Base-by-base conservation (phyloP, 1,140 invertebrate species). In the Drosophila watanabei region DNA sequence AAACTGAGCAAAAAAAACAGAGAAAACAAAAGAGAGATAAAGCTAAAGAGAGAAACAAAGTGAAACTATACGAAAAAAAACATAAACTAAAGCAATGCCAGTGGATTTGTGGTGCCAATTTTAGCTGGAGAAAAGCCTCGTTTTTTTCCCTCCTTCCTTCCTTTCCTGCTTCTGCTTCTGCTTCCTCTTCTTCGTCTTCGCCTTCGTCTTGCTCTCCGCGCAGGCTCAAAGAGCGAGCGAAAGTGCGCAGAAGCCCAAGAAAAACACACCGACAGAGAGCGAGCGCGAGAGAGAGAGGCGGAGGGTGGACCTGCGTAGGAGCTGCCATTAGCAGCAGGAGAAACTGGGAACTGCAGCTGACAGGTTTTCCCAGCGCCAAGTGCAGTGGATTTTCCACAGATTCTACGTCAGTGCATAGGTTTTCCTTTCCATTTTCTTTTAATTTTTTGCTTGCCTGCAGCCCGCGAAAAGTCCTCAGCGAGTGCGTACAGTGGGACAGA, bases 61-160 rank as follows among this genome's bases (percentile, higher is more conserved):
- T 45, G 68, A 68, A 72, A 45, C 16, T 52, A 48, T 62, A 16
- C 9, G 13, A 39, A 54, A 49, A 54, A 43, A 46, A 6, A 54
- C 28, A 49, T 65, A 78, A 39, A 43, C 45, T 28, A 54, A 18
- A 80, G 45, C 52, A 24, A 78, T 69, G 28, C 32, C 24, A 41
- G 62, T 79, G 61, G 35, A 72, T 80, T 84, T 84, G 61, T 84
- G 75, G 77, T 80, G 82, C 45, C 76, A 70, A 59, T 28, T 71
- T 63, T 37, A 20, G 69, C 46, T 72, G 48, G 37, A 35, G 18
- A 54, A 54, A 69, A 49, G 4, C 59, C 37, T 59, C 18, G 30
- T 16, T 30, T 57, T 60, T 20, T 71, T 79, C 54, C 69, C 39
- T 11, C 35, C 54, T n/a, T 28, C 46, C 45, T 52, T 49, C 58